Base-by-base conservation (phyloP, 2,797 vertebrate species). In the Brachyrhaphis roseni region DNA sequence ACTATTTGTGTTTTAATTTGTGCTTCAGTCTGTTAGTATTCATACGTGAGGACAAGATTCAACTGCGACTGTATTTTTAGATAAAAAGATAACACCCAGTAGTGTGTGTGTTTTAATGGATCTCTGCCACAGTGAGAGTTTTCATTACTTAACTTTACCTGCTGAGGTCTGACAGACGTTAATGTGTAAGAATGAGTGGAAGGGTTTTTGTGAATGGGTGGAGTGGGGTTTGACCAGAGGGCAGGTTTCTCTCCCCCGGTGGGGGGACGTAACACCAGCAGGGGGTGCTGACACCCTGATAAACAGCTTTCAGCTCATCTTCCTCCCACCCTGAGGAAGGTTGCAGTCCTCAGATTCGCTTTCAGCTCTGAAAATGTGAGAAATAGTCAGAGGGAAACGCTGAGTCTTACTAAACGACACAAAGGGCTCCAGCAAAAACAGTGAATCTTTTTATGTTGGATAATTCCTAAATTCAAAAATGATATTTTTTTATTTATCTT, bases 241-340 rank as follows among this genome's bases (percentile, higher is more conserved):
- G 87, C 89, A 91, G 79, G 80, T 76, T 85, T 57, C 86, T 77
- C 75, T 68, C 85, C 77, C 86, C 77, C 74, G 84, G 90, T 87
- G 74, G 81, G 36, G 34, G 89, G 84, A 89, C 93, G 89, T 90
- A 86, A 91, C 95, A 92, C 97, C 98, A 98, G 97, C 96, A 98
- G 98, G 97, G 97, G 98, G 97, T 97, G 97, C 97, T 97, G 97
- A 95, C 96, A 97, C 92, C 95, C 97, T 93, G 94, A 94, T 84
- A 95, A 97, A 95, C 85, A 85, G 88, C 86, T 87, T 84, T 72
- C 81, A 80, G 86, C 53, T 78, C 91, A 84, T 64, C 84, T 82
- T 12, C 75, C 31, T 51, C 55, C 75, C 31, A 43, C 34, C 71
- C 78, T 77, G 77, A 86, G 70, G 87, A 83, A 84, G 66, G 49